Percentiles rank a stretch among this genome's conserved stretches.
Conservation (phyloP, 2,113 vertebrate genomes). For the Rhinoderma darwinii region DNA sequence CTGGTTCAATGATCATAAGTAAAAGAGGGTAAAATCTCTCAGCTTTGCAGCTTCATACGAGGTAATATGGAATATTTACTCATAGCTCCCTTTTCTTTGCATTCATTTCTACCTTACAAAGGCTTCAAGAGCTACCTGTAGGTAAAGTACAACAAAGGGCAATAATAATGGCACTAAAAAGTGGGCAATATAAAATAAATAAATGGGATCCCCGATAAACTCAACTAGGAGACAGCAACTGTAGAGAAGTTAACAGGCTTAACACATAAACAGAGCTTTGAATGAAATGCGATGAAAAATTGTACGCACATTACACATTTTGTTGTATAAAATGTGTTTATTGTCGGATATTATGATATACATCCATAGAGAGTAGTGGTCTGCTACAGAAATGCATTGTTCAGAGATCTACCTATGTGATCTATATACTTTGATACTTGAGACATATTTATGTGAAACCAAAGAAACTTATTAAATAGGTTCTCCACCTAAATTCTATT, state of each 20-base stretch:
- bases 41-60: constrained; percentile 1
- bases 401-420: neutral
- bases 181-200: neutral
- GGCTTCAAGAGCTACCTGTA: neutral
- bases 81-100: neutral
- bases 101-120: neutral
- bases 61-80: neutral
- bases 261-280: neutral
- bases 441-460: too few relatives aligned
- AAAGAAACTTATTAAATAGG: too few relatives aligned
- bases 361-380: neutral
- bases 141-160: neutral
- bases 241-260: neutral
- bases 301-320: neutral
- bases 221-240: neutral
- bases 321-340: too few relatives aligned
- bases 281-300: too few relatives aligned
- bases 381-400: neutral
- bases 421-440: neutral
- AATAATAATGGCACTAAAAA: neutral
- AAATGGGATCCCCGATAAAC: neutral
- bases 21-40: constrained; percentile 18
- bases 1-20: constrained; percentile 11
- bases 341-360: too few relatives aligned
- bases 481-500: too few relatives aligned